Percentiles rank a stretch among this genome's conserved stretches.
Evolutionary conservation across 2,113 vertebrate species (phyloP).

Genomic region (Nerophis ophidion): DNA sequence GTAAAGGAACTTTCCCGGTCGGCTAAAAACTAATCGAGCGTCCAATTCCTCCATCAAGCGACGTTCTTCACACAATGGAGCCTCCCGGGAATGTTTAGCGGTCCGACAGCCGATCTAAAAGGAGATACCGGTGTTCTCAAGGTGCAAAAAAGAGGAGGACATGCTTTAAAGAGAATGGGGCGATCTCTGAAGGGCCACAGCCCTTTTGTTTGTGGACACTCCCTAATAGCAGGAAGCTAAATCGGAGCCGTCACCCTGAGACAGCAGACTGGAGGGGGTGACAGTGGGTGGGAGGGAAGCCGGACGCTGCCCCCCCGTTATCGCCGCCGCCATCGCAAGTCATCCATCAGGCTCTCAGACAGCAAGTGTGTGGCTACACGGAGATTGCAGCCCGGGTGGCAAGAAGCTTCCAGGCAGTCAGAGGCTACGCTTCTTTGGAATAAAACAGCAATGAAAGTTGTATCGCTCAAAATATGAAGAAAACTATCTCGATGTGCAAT

Average conservation of each 20-base stretch:
- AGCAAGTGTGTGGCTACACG: constrained; percentile 23
- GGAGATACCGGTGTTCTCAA: constrained; percentile 26
- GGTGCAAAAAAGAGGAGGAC: constrained; percentile 24
- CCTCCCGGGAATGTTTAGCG: constrained; percentile 19
- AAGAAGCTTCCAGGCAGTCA: background rate
- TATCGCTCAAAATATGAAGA: background rate
- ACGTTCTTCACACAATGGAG: constrained; percentile 52
- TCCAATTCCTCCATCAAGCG: constrained; percentile 46
- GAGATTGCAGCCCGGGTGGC: constrained; percentile 1
- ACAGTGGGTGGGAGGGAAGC: constrained; percentile 40
- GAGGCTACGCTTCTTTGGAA: background rate
- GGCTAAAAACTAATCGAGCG: constrained; percentile 45
- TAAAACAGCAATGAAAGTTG: background rate
- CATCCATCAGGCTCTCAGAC: constrained; percentile 82
- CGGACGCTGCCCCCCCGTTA: constrained; percentile 22
- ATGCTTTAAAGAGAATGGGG: constrained; percentile 24
- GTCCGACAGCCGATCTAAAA: constrained; percentile 37
- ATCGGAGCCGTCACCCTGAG: constrained; percentile 63
- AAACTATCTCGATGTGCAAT: too few relatives aligned
- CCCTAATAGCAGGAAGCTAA: constrained; percentile 39
- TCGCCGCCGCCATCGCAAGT: constrained; percentile 69
- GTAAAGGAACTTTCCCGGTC: constrained; percentile 14
- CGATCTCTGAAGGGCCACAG: constrained; percentile 52
- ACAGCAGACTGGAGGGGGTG: constrained; percentile 13
- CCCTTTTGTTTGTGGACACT: constrained; percentile 56